These are phyloP conservation scores for Synanceia verrucosa DNA, from an alignment of 2,797 vertebrate species.

Conservation along the genomic window DNA sequence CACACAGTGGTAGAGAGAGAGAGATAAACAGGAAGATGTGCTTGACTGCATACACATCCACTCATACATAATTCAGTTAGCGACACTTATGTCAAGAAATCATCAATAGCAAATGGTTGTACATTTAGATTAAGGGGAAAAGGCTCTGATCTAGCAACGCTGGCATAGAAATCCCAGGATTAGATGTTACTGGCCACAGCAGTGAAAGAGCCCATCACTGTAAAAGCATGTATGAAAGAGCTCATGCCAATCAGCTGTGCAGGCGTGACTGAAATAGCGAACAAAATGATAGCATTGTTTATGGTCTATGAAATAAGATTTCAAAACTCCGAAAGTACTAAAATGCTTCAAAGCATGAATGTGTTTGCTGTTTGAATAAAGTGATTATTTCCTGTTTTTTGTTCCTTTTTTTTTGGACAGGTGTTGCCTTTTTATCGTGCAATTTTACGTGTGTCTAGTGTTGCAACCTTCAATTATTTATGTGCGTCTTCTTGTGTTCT, in stretches of 20 bases:
- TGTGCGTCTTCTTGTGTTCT: slow-evolving; percentile 35
- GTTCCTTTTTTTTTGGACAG: neutral
- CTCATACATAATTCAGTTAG: neutral
- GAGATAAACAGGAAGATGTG: neutral
- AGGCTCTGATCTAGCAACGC: neutral
- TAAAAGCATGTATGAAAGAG: neutral
- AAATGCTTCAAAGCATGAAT: neutral
- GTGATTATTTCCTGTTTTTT: neutral
- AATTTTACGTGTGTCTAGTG: slow-evolving; percentile 21
- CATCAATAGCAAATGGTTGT: neutral
- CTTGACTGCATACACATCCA: neutral
- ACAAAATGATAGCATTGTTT: too few species aligned
- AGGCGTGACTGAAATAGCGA: neutral
- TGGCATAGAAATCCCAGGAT: too few species aligned
- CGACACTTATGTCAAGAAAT: neutral
- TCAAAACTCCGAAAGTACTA: neutral
- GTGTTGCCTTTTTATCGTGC: slow-evolving; percentile 16
- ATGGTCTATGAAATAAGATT: too few species aligned
- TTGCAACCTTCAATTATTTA: slow-evolving; percentile 65
- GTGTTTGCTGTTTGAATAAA: neutral
- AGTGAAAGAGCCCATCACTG: neutral
- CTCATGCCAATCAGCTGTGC: neutral
- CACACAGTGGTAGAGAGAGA: neutral
- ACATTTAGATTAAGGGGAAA: too few species aligned
- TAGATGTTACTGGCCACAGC: too few species aligned